Conservation (phyloP, 2,888 invertebrate genomes). For the Digitonthophagus gazella region DNA sequence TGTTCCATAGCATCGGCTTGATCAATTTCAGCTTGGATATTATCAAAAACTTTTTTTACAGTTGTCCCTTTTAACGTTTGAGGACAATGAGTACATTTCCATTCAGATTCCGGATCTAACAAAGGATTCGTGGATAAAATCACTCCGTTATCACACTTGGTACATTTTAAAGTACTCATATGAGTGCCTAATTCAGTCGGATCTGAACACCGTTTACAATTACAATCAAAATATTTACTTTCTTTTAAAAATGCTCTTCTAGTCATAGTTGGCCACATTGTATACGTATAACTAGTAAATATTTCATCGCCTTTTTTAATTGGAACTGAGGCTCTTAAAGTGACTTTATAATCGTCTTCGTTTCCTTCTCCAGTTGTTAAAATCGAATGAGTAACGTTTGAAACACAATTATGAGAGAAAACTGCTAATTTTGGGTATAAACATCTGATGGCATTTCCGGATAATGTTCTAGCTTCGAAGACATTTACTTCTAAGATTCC, state of each 20-base stretch:
- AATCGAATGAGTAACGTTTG: conserved; percentile 77
- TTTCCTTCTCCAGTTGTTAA: conserved; percentile 29
- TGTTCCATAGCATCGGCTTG: conserved; percentile 58
- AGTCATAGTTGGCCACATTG: conserved; percentile 68
- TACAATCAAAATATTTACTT: conserved; percentile 79
- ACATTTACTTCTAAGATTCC: conserved; percentile 80
- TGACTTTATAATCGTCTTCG: conserved; percentile 48
- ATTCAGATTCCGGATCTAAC: conserved; percentile 58
- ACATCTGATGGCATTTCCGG: conserved; percentile 69
- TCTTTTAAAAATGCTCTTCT: conserved; percentile 68
- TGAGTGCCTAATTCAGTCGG: conserved; percentile 78
- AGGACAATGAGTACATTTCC: conserved; percentile 70
- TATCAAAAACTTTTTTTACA: conserved; percentile 60
- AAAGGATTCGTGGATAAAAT: conserved; percentile 64
- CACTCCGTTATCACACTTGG: conserved; percentile 70
- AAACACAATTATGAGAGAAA: conserved; percentile 78
- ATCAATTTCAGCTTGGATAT: conserved; percentile 68
- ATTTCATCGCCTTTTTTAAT: conserved; percentile 65
- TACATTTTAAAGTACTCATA: conserved; percentile 76
- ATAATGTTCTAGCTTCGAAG: conserved; percentile 69
- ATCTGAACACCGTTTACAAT: conserved; percentile 72
- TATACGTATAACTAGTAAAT: conserved; percentile 74
- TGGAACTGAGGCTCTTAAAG: conserved; percentile 66
- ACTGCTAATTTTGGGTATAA: conserved; percentile 75
- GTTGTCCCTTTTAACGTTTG: conserved; percentile 62